A percentile compares a stretch with the other conserved stretches of the same genome.
These are phyloP conservation scores for Ceratitis capitata DNA, from an alignment of 1,140 invertebrate species.

Conservation along the genomic window DNA sequence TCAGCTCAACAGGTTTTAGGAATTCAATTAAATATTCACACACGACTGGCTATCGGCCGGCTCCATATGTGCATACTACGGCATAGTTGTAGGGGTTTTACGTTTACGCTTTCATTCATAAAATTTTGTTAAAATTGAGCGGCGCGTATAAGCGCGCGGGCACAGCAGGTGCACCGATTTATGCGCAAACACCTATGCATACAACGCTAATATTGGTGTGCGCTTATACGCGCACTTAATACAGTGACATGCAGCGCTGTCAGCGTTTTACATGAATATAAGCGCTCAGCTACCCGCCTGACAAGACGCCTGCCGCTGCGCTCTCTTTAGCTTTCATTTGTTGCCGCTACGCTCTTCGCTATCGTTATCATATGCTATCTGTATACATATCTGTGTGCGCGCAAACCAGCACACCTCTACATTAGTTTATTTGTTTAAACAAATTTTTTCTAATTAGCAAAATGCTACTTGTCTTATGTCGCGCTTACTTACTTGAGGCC, in stretches of 20 bases:
- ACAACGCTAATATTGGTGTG: neutral
- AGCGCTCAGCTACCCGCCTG: neutral
- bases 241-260: too few species aligned
- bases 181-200: neutral
- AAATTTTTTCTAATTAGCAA: too few species aligned
- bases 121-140: neutral
- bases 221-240: too few species aligned
- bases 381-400: neutral
- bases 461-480: neutral
- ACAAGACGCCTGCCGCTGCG: neutral
- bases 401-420: neutral
- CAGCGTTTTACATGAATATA: neutral
- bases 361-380: too few species aligned
- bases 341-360: neutral
- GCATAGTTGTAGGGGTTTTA: constrained; percentile 1
- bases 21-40: constrained; percentile 9
- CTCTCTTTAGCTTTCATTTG: neutral
- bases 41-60: neutral
- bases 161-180: neutral
- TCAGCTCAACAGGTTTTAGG: neutral
- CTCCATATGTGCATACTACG: neutral
- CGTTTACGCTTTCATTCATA: constrained; percentile 32
- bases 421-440: neutral
- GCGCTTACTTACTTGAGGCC: neutral
- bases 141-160: neutral